A percentile compares a stretch with the other conserved stretches of the same genome.
Evolutionary conservation across 2,113 vertebrate species (phyloP).

Genomic region (Zapus hudsonius): DNA sequence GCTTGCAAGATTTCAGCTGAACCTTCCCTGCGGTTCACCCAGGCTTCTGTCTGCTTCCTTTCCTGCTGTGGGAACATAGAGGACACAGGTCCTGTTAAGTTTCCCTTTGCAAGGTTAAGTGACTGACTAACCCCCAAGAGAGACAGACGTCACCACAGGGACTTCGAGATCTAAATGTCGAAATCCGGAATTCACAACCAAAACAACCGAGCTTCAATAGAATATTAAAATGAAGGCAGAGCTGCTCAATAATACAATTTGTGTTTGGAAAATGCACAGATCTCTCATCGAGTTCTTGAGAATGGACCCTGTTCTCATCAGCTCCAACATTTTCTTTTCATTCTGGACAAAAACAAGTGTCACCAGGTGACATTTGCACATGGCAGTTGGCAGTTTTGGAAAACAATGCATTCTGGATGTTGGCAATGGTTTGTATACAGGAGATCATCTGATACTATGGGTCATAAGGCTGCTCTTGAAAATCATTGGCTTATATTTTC

Average conservation of each 20-base stretch:
- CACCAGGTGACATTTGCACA: background rate
- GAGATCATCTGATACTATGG: background rate
- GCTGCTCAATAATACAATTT: constrained; percentile 28
- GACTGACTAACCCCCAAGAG: constrained; percentile 71
- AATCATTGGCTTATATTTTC: background rate
- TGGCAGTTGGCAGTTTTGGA: constrained; percentile 8
- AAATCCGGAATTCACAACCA: constrained; percentile 63
- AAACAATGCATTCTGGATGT: background rate
- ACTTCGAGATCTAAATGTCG: constrained; percentile 73
- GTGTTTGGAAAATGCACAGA: background rate
- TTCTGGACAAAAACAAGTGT: constrained; percentile 6
- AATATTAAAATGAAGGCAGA: constrained; percentile 51
- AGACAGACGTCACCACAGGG: constrained; percentile 58
- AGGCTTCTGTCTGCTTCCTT: constrained; percentile 58
- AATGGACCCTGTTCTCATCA: background rate
- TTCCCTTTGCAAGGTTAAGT: constrained; percentile 72
- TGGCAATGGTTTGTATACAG: background rate
- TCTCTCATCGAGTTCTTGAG: constrained; percentile 45
- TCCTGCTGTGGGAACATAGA: constrained; percentile 54
- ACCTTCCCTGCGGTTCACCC: background rate
- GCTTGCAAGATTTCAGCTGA: constrained; percentile 65
- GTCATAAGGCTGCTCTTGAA: background rate
- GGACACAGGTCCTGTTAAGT: constrained; percentile 71
- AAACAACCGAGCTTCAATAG: background rate
- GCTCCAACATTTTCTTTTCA: constrained; percentile 15